Percentiles rank a stretch among this genome's conserved stretches.
Evolutionary conservation across 2,888 invertebrate species (phyloP).

Genomic region (Gisinianus flammeolus): DNA sequence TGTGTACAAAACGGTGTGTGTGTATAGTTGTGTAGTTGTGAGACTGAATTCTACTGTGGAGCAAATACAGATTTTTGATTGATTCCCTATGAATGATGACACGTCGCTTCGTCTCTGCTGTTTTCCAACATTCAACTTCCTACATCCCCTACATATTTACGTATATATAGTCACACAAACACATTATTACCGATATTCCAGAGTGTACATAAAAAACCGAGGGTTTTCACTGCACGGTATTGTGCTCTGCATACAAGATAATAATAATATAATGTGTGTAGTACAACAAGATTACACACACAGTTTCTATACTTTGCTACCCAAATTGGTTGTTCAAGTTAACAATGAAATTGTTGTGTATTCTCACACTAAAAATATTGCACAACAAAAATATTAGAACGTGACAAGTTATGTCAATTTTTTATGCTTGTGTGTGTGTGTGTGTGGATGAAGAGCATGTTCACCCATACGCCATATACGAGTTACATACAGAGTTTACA

Average conservation of each 20-base stretch:
- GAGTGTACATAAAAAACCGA: no score
- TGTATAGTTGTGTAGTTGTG: neutral
- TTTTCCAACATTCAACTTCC: no score
- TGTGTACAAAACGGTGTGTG: slow-evolving; percentile 37
- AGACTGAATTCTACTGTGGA: neutral
- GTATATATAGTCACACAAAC: no score
- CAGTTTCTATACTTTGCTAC: no score
- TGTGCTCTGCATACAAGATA: no score
- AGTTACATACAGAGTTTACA: neutral
- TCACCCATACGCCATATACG: neutral
- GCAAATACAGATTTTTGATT: neutral
- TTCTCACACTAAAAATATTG: slow-evolving; percentile 5
- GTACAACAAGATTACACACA: no score
- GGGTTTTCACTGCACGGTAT: no score
- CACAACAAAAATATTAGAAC: neutral
- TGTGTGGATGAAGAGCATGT: neutral
- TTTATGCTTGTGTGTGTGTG: no score
- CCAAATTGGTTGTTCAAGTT: neutral
- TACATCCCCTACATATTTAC: no score
- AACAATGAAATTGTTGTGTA: slow-evolving; percentile 4
- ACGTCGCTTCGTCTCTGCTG: neutral
- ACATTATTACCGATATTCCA: no score
- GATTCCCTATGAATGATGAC: slow-evolving; percentile 11
- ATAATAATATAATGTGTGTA: no score
- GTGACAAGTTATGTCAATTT: neutral